Evolutionary conservation across 30 jellyfish, hydroid and myxozoan species (phyloP), one percentile per base, ranked within the genome.

Genomic region (Turritopsis rubra): DNA sequence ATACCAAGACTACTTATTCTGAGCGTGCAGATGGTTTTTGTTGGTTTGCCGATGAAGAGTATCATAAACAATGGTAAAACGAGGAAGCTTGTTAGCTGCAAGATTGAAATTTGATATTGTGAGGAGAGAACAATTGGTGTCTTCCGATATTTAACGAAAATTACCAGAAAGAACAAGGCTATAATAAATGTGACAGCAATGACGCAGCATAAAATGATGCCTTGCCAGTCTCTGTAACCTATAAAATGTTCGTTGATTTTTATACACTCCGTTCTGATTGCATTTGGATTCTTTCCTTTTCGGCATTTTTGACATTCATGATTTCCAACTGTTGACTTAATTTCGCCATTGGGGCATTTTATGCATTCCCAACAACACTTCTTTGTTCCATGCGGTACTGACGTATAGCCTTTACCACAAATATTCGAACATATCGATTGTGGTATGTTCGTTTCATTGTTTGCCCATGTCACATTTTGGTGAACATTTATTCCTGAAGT

Each of bases 291-390:
- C 0, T 26, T 1, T 53, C 77, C 77, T 65, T 23, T 24, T 16
- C 22, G 41, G 26, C 87, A 80, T 54, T 65, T 29, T 20, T 0
- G 28, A 60, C 87, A 80, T 65, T 54, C 28, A 19, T 54, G 1
- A 18, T 65, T 54, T n/a, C 87, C 87, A 9, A 53, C 5, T 1
- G 8, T 18, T 27, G 87, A 60, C 52, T 80, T 29, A 21, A 53
- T n/a, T n/a, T 21, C 28, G 65, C 84, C 84, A 4, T 16, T 21
- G 19, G 83, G 53, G 24, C 87, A 80, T n/a, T 27, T 28, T 13
- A 80, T 53, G 84, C 87, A 80, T 19, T 23, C 53, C 87, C 87
- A 80, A 85, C 87, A 80, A 29, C 87, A 80, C 26, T 24, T 25
- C 20, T 29, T 54, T 27, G 87, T 3, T 9, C 82, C 65, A 74